Base-by-base conservation (phyloP, 2,113 vertebrate genomes). In the Heptranchias perlo region DNA sequence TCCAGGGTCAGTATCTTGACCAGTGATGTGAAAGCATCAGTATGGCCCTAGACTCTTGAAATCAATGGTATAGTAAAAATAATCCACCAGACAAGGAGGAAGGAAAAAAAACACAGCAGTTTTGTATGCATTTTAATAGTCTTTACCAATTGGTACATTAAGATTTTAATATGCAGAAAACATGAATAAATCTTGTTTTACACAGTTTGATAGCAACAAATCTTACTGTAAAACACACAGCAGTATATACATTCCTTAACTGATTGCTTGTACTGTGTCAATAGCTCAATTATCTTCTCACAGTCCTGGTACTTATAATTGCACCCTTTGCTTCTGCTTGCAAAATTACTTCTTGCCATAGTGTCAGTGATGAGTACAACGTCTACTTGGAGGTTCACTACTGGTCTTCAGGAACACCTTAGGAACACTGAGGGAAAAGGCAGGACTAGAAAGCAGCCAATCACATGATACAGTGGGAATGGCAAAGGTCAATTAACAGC, bases 151-250 rank as follows among this genome's bases (percentile, higher is more conserved):
- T 98, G 98, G 98, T 98, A 98, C 98, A 98, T 98, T 98, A 98
- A 98, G 98, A 98, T 98, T 98, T 98, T 98, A 98, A 98, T 98
- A 98, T 98, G 98, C 98, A 98, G 98, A 98, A 98, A 98, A 98
- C 98, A 98, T 98, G 98, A 98, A 98, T 98, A 98, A 98, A 98
- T 98, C 98, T 98, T 98, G 98, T 98, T 98, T 98, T 98, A 98
- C 98, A 98, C 98, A 98, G 98, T 98, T 97, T 97, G 98, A 98
- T 98, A 98, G 98, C 98, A 98, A 98, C 98, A 98, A 98, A 98
- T 97, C 98, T 98, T 98, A 98, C 98, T 98, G 98, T 98, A 98
- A 98, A 98, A 98, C 98, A 98, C 98, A 98, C 98, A 98, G 98
- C 98, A 98, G 97, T 98, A 98, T 98, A 98, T 98, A 98, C 98